Conservation (phyloP, 2,888 invertebrate genomes). For the Palloptera scutellata region DNA sequence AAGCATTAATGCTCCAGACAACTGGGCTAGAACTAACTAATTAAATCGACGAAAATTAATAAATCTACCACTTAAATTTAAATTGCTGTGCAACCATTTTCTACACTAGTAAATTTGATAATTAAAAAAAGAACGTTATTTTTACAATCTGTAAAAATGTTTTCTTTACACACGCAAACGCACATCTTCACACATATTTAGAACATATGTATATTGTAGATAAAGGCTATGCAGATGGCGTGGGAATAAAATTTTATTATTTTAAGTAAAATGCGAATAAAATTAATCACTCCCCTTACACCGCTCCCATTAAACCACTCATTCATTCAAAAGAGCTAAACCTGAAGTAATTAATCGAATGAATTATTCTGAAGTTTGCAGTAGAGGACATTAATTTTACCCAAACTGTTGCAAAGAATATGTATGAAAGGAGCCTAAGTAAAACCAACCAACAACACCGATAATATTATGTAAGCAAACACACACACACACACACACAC, state of each 20-base stretch:
- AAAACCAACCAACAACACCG: background rate
- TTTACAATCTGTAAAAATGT: too few relatives aligned
- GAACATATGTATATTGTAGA: too few relatives aligned
- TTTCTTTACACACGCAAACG: background rate
- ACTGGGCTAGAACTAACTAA: too few relatives aligned
- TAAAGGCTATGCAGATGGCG: conserved; percentile 18
- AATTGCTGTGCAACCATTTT: too few relatives aligned
- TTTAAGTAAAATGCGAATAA: conserved; percentile 27
- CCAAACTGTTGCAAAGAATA: background rate
- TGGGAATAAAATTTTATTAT: conserved; percentile 7
- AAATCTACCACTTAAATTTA: too few relatives aligned
- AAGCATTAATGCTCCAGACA: too few relatives aligned
- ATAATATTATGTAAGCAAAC: background rate
- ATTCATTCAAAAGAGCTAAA: background rate
- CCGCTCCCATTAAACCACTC: background rate
- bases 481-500: conserved; percentile 13
- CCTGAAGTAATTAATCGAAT: conserved; percentile 27
- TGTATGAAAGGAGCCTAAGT: background rate
- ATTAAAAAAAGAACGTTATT: too few relatives aligned
- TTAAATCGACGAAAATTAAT: too few relatives aligned
- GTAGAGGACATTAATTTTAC: conserved; percentile 23
- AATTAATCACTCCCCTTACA: conserved; percentile 16
- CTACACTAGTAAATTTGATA: too few relatives aligned
- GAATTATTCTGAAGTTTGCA: conserved; percentile 22
- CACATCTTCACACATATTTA: background rate